phyloP scores from a whole-genome alignment of 1,140 invertebrate genomes.

The Brachystomella parvula region DNA sequence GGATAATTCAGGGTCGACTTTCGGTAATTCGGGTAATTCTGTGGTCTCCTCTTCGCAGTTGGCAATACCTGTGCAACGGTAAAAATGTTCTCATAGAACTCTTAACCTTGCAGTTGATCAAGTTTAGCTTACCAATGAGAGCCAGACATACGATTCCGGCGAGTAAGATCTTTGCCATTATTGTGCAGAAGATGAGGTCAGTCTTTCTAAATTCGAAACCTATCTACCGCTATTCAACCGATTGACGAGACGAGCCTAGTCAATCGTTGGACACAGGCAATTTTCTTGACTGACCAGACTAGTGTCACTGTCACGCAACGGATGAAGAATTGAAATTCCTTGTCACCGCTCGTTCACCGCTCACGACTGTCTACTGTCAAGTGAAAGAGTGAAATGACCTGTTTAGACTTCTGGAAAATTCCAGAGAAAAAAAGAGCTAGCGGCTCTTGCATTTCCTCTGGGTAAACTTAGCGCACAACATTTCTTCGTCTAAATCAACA shows the following conservation, averaged over 20 bases:
- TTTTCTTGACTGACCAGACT: too few species aligned
- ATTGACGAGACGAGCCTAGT: too few species aligned
- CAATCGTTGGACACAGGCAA: neutral
- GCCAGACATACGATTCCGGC: neutral
- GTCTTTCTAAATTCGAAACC: neutral
- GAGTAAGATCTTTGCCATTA: neutral
- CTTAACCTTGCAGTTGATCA: neutral
- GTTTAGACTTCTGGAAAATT: too few species aligned
- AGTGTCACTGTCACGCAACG: too few species aligned
- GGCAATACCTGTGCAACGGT: neutral
- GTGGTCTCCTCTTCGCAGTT: neutral
- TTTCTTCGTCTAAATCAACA: too few species aligned
- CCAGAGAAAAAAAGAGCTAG: too few species aligned
- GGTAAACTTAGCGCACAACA: too few species aligned
- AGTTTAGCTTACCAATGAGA: neutral
- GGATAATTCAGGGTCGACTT: constrained; percentile 55
- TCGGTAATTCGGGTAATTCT: constrained; percentile 12
- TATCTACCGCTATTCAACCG: too few species aligned
- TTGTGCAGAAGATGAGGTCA: neutral
- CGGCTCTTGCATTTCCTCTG: too few species aligned
- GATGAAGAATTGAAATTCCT: neutral
- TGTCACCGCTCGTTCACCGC: too few species aligned
- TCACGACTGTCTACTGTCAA: too few species aligned
- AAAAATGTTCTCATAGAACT: neutral
- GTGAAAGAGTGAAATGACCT: neutral